Evolutionary conservation across 1,140 invertebrate species (phyloP).

Genomic region (Achroia grisella): DNA sequence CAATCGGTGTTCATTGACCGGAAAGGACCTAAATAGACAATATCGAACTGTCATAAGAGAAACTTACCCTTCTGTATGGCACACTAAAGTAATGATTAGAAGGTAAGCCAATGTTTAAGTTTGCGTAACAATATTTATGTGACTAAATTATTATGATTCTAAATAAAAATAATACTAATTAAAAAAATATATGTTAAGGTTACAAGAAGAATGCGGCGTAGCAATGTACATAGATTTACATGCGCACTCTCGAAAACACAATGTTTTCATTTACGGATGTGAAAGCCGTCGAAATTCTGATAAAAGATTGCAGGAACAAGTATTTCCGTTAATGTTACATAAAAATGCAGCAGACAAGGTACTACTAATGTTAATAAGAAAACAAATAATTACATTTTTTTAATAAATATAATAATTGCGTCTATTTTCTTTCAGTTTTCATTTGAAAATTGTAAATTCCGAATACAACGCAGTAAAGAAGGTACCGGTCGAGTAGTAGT

Average conservation of each 20-base stretch:
- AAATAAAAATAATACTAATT: slow-evolving; percentile 1
- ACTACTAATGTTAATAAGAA: slow-evolving; percentile 14
- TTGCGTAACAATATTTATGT: not conserved
- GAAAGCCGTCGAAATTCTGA: slow-evolving; percentile 87
- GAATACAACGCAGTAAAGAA: slow-evolving; percentile 93
- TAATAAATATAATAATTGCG: not conserved
- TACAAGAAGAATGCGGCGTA: slow-evolving; percentile 93
- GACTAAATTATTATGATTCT: not conserved
- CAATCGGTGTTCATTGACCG: slow-evolving; percentile 90
- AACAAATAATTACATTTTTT: not conserved
- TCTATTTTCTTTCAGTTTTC: slow-evolving; percentile 81
- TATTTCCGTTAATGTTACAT: slow-evolving; percentile 93
- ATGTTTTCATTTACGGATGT: slow-evolving; percentile 97
- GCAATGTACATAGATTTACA: slow-evolving; percentile 97
- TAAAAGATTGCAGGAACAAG: slow-evolving; percentile 88
- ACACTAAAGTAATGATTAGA: slow-evolving; percentile 91
- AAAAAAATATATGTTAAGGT: slow-evolving; percentile 62
- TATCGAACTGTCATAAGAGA: slow-evolving; percentile 91
- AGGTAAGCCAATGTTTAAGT: slow-evolving; percentile 69
- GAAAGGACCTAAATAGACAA: slow-evolving; percentile 91
- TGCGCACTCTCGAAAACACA: slow-evolving; percentile 94
- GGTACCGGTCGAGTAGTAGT: slow-evolving; percentile 94
- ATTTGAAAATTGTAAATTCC: slow-evolving; percentile 95
- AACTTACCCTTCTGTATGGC: slow-evolving; percentile 94
- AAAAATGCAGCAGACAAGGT: slow-evolving; percentile 95